phyloP scores from a whole-genome alignment of 2,113 vertebrate species.

The Serinus canaria region DNA sequence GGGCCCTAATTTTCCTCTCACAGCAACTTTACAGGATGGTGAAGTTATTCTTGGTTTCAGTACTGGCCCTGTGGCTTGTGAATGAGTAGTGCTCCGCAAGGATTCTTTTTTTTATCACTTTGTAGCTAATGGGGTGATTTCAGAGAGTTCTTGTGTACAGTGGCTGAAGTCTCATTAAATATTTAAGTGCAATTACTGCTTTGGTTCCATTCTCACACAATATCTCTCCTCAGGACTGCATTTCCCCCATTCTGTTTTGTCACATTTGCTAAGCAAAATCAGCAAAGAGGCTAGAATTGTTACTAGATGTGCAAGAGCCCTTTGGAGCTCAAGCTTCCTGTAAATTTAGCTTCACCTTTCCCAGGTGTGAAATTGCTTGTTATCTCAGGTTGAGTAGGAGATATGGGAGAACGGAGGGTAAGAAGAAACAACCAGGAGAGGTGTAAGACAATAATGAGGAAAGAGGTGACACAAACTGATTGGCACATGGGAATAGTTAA shows the following conservation, averaged over 20 bases:
- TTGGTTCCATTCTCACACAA: neutral
- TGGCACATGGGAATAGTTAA: neutral
- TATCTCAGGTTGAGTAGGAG: neutral
- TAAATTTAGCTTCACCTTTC: neutral
- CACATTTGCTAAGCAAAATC: neutral
- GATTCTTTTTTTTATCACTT: neutral
- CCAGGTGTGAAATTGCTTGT: neutral
- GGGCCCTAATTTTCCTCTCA: neutral
- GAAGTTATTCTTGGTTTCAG: neutral
- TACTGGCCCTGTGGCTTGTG: neutral
- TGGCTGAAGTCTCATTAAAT: neutral
- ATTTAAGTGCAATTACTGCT: conserved; percentile 1
- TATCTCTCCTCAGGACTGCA: neutral
- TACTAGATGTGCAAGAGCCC: neutral
- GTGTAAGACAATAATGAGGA: neutral
- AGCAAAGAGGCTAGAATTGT: neutral
- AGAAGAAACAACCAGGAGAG: neutral
- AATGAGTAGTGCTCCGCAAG: neutral
- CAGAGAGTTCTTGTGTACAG: neutral
- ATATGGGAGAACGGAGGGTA: neutral
- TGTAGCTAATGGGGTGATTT: neutral
- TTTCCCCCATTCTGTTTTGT: neutral
- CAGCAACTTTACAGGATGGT: neutral
- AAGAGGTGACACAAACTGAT: neutral
- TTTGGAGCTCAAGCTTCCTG: neutral